phyloP scores from a whole-genome alignment of 2,113 vertebrate genomes.

The Anoura caudifer region DNA sequence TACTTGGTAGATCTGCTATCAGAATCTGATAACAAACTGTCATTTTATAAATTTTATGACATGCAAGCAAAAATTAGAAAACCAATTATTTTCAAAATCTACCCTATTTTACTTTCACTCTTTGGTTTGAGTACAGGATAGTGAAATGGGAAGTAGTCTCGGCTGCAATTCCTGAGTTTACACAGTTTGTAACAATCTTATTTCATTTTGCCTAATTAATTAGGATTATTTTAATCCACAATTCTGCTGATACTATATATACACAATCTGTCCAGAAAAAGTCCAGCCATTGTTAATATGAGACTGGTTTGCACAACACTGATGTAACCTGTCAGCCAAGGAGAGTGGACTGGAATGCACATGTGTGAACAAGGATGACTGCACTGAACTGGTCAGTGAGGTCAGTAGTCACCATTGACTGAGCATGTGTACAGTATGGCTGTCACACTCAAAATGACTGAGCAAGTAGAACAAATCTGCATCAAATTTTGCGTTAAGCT shows the following conservation, averaged over 20 bases:
- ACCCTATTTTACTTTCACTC: background rate
- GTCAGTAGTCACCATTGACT: too few species aligned
- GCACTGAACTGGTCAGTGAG: too few species aligned
- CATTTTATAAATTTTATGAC: background rate
- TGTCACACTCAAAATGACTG: too few species aligned
- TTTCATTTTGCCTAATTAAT: background rate
- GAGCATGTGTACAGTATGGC: too few species aligned
- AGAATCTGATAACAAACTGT: background rate
- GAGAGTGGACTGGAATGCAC: too few species aligned
- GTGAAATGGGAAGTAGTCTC: background rate
- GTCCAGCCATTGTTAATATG: too few species aligned
- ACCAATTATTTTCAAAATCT: background rate
- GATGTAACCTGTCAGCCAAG: too few species aligned
- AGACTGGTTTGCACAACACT: too few species aligned
- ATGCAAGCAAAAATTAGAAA: slow-evolving; percentile 7
- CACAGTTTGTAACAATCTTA: background rate
- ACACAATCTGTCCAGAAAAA: too few species aligned
- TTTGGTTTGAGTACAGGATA: background rate
- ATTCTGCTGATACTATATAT: background rate
- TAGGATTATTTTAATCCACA: background rate
- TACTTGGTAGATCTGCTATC: background rate
- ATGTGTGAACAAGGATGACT: too few species aligned
- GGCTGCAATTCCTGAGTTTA: background rate
- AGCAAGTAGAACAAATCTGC: too few species aligned
- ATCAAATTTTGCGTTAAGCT: too few species aligned